Conservation (phyloP, 1,140 invertebrate genomes). For the Oreohelix idahoensis region DNA sequence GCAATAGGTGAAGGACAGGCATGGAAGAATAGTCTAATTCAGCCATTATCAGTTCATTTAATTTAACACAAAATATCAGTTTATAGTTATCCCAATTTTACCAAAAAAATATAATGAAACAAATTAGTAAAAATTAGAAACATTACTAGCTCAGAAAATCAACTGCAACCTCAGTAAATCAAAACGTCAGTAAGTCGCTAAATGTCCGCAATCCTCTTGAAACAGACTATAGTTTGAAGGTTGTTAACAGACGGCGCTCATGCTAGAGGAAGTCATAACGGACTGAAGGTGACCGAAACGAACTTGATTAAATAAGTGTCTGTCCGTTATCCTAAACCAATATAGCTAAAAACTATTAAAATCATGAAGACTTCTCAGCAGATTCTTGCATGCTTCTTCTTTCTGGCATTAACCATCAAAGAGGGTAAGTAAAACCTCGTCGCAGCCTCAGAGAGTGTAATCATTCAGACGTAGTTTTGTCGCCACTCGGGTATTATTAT, state of each 20-base stretch:
- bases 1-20: background rate
- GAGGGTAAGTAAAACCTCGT: slow-evolving; percentile 2
- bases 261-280: background rate
- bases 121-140: background rate
- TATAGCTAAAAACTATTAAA: background rate
- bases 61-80: background rate
- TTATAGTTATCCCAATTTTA: background rate
- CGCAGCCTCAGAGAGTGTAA: background rate
- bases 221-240: background rate
- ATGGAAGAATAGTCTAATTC: background rate
- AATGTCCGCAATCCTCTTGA: background rate
- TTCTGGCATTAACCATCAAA: background rate
- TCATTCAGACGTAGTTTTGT: background rate
- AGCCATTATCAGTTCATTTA: background rate
- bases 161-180: too few species aligned
- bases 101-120: background rate
- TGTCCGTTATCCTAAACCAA: background rate
- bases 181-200: background rate
- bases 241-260: background rate
- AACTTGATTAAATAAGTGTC: background rate
- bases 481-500: background rate
- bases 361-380: background rate
- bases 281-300: background rate
- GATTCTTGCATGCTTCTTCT: background rate
- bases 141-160: too few species aligned